phyloP scores from a whole-genome alignment of 2,113 vertebrate species.

The Heteronetta atricapilla region DNA sequence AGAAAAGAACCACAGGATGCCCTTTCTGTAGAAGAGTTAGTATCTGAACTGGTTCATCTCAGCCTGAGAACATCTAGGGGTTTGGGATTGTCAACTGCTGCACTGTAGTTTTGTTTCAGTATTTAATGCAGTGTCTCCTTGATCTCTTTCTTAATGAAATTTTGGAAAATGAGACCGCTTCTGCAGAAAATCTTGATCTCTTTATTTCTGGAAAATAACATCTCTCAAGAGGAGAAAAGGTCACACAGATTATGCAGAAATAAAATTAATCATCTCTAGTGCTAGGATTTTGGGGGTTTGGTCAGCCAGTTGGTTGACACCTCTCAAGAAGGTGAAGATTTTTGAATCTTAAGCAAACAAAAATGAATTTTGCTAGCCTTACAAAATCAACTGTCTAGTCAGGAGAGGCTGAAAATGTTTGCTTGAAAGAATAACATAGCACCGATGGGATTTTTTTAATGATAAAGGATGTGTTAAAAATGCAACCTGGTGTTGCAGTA shows the following conservation, averaged over 20 bases:
- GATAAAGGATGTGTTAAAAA: not conserved
- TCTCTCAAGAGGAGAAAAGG: not conserved
- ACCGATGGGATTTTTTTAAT: not conserved
- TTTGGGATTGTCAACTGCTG: not conserved
- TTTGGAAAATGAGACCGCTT: not conserved
- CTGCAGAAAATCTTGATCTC: not conserved
- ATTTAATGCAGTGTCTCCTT: not conserved
- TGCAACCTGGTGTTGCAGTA: not conserved
- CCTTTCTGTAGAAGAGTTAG: not conserved
- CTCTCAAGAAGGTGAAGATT: not conserved
- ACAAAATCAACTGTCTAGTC: fast-evolving
- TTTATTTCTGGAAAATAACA: constrained; percentile 8
- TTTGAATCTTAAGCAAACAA: not conserved
- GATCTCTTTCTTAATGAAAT: not conserved
- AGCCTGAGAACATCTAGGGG: not conserved
- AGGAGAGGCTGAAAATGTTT: not conserved
- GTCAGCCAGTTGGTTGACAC: not conserved
- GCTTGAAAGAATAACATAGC: not conserved
- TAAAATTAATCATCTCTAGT: not conserved
- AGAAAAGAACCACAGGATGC: not conserved
- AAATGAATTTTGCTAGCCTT: not conserved
- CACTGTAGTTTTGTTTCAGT: not conserved
- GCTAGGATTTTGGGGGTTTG: not conserved
- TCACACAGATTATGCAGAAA: not conserved
- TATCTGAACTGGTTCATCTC: not conserved